A percentile compares a stretch with the other conserved stretches of the same genome.
These are phyloP conservation scores for Chelidonichthys spinosus DNA, from an alignment of 2,797 vertebrate species.

Conservation along the genomic window DNA sequence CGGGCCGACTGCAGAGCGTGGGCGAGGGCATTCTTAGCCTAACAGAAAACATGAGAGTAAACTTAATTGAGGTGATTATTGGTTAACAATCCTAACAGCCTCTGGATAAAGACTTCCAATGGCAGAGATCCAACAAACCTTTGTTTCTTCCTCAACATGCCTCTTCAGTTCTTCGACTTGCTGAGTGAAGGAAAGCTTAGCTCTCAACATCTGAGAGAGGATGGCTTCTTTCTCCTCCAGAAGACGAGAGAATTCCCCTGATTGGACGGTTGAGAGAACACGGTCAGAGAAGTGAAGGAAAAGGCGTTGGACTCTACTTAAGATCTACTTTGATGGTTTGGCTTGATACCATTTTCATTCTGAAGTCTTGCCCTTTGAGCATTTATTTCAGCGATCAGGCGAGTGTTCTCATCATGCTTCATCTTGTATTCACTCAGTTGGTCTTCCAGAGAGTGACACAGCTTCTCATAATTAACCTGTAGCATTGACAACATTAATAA, in stretches of 20 bases:
- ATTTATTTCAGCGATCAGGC: constrained; percentile 84
- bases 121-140: constrained; percentile 64
- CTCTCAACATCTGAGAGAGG: constrained; percentile 87
- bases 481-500: not conserved
- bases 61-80: no score
- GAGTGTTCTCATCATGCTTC: constrained; percentile 84
- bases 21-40: constrained; percentile 87
- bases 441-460: constrained; percentile 86
- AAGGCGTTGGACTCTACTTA: not conserved
- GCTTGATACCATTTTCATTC: constrained; percentile 86
- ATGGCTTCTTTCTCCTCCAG: constrained; percentile 88
- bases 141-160: constrained; percentile 83
- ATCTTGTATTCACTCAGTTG: constrained; percentile 85
- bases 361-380: constrained; percentile 85
- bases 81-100: not conserved
- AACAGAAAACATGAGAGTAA: not conserved
- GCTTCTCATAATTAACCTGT: constrained; percentile 87
- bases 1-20: constrained; percentile 85
- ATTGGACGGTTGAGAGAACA: not conserved
- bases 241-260: constrained; percentile 87
- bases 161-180: constrained; percentile 89
- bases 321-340: not conserved
- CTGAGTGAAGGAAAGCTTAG: constrained; percentile 87
- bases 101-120: not conserved
- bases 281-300: not conserved